Evolutionary conservation across 2,113 vertebrate genomes (phyloP), one percentile per base, ranked within the genome.

Genomic region (Taurulus bubalis): DNA sequence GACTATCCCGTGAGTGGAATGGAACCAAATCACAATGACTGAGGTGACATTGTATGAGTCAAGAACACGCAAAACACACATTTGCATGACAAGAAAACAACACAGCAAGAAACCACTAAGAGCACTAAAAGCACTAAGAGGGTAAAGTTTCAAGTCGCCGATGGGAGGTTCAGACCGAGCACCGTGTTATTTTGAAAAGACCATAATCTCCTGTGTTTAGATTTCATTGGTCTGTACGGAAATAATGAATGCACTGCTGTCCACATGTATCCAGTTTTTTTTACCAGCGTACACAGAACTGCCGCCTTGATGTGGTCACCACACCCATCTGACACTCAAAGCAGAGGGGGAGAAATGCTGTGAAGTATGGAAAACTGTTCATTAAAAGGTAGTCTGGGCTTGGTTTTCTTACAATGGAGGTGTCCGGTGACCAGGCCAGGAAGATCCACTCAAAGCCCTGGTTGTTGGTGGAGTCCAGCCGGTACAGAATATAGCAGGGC

Each of bases 381-480:
- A 90, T 91, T 91, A 91, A 60, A 40, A 62, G 55, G 15, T 15
- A 3, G 32, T n/a, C 10, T 51, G 32, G 73, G 12, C 32, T 73
- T 4, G 30, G 89, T 95, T 88, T 71, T 45, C 97, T 96, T 96
- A 99, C 98, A 87, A 94, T 88, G 84, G 98, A 97, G 81, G 93
- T 84, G 91, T 99, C 98, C 11, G 98, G 98, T 70, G 97, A 98
- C 98, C 97, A 99, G 6, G 97, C 97, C 91, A 98, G 96, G 89
- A 99, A 98, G 90, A 99, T 89, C 98, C 98, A 99, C 84, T 99
- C 98, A 62, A 96, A 96, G 75, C 98, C 98, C 93, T 98, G 97
- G 88, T 96, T 97, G 92, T 99, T 99, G 71, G 95, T 95, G 78
- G 98, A 97, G 93, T 99, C 98, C 94, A 99, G 91, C 78, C 98